These are phyloP conservation scores for Apogon hyalosoma DNA, from an alignment of 2,797 vertebrate species.

Conservation along the genomic window DNA sequence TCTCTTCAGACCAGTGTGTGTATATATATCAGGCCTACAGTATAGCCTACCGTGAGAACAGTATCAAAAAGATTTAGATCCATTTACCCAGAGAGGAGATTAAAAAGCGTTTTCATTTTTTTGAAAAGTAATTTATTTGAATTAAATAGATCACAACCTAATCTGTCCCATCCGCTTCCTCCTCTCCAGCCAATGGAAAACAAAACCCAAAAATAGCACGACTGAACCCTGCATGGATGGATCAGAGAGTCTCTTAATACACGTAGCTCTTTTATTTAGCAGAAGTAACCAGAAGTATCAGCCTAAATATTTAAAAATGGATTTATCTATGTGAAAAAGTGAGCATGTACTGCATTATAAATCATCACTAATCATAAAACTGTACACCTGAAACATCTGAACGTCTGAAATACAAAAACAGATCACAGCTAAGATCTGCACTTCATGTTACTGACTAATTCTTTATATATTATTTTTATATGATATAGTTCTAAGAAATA, in stretches of 20 bases:
- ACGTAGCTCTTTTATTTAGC: conserved; percentile 19
- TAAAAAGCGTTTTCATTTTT: conserved; percentile 61
- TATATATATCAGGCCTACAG: not conserved
- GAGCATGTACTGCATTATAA: no score
- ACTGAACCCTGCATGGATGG: conserved; percentile 20
- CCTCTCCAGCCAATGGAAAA: conserved; percentile 43
- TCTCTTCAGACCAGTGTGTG: conserved; percentile 16
- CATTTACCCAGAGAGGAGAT: conserved; percentile 68
- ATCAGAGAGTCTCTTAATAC: conserved; percentile 8
- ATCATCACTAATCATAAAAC: no score
- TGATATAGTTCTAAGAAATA: no score
- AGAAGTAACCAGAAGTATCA: not conserved
- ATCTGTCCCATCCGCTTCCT: conserved; percentile 67
- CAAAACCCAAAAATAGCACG: conserved; percentile 52
- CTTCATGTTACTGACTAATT: no score
- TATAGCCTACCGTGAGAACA: conserved; percentile 33
- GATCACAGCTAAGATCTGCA: no score
- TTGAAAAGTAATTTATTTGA: conserved; percentile 70
- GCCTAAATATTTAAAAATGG: not conserved
- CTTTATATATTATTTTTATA: no score
- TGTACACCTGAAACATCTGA: no score
- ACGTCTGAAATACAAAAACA: no score
- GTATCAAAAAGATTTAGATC: conserved; percentile 64
- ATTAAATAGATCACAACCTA: conserved; percentile 68
- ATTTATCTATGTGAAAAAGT: no score